A percentile compares a stretch with the other conserved stretches of the same genome.
phyloP scores from a whole-genome alignment of 2,797 vertebrate species.

The Setipinna tenuifilis region DNA sequence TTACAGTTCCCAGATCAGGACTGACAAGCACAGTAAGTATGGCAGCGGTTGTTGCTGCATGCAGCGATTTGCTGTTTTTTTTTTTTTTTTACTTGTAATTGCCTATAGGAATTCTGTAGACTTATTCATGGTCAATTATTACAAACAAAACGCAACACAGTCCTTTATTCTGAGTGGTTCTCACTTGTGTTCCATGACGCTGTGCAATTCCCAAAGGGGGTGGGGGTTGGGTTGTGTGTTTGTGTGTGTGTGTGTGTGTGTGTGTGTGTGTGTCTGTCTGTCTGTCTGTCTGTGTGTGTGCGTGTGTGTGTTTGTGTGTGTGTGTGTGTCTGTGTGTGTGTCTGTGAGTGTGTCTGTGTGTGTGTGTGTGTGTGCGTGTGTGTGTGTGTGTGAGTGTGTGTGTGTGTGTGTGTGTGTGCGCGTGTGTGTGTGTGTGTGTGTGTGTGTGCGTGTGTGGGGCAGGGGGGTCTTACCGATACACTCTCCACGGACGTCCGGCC shows the following conservation, averaged over 20 bases:
- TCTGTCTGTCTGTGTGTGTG: too few relatives aligned
- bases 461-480: conserved; percentile 84
- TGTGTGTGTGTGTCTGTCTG: too few relatives aligned
- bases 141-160: background rate
- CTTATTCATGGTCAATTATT: background rate
- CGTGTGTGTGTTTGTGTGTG: too few relatives aligned
- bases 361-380: too few relatives aligned
- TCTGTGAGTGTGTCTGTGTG: too few relatives aligned
- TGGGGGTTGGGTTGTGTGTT: too few relatives aligned
- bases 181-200: background rate
- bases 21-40: too few relatives aligned
- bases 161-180: background rate
- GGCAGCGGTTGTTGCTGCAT: too few relatives aligned
- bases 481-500: conserved; percentile 89
- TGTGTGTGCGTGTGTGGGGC: background rate
- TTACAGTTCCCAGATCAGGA: background rate
- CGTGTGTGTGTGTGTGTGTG: background rate
- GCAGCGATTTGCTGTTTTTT: background rate
- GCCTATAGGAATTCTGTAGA: background rate
- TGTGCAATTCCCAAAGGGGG: too few relatives aligned
- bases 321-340: too few relatives aligned
- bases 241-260: too few relatives aligned
- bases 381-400: background rate
- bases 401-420: background rate
- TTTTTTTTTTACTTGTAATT: background rate